Evolutionary conservation across 2,888 invertebrate genomes (phyloP).

Genomic region (Linyphia triangularis): DNA sequence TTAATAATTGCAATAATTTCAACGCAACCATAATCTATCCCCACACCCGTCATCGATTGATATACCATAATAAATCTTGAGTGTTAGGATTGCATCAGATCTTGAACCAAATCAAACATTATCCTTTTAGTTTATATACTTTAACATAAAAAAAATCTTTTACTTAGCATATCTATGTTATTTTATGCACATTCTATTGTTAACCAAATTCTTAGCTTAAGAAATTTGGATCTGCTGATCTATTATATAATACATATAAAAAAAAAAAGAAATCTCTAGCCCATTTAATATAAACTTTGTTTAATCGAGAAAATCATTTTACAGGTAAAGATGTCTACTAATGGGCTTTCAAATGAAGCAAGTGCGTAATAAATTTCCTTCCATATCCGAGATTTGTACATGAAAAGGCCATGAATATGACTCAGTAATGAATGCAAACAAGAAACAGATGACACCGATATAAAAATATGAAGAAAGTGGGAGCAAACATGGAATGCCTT

Average conservation of each 20-base stretch:
- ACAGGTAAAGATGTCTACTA: conserved; percentile 54
- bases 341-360: conserved; percentile 37
- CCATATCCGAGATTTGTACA: conserved; percentile 29
- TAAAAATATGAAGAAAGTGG: conserved; percentile 46
- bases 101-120: too few relatives aligned
- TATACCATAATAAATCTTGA: too few relatives aligned
- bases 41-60: too few relatives aligned
- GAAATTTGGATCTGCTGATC: neutral
- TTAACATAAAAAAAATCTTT: too few relatives aligned
- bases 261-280: conserved; percentile 20
- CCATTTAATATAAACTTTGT: conserved; percentile 37
- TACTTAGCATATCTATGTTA: too few relatives aligned
- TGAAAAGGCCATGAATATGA: conserved; percentile 25
- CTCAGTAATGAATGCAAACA: conserved; percentile 3
- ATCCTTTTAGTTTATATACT: too few relatives aligned
- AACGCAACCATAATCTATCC: too few relatives aligned
- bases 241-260: neutral
- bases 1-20: too few relatives aligned
- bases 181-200: too few relatives aligned
- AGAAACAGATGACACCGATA: conserved; percentile 34
- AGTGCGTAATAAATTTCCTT: conserved; percentile 17
- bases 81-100: too few relatives aligned
- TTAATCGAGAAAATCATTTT: conserved; percentile 61
- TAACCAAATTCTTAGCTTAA: too few relatives aligned
- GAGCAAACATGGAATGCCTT: conserved; percentile 53